Base-by-base conservation (phyloP, 2,113 vertebrate species). In the Dermatemys mawii region DNA sequence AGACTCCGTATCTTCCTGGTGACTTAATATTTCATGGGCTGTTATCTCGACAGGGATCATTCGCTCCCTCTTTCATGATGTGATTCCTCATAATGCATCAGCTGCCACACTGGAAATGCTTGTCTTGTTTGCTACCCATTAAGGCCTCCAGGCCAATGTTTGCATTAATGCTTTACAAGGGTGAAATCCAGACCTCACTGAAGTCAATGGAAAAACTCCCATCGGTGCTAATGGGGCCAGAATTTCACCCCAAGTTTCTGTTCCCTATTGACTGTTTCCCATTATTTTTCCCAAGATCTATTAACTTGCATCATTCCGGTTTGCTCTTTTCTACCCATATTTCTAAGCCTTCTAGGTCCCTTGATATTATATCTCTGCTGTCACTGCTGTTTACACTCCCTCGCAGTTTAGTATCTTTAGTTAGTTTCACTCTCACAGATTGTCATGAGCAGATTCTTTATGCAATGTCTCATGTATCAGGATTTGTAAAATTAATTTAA, bases 121-220 rank as follows among this genome's bases (percentile, higher is more conserved):
- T 84, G 83, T 84, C 60, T 38, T 93, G 44, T 87, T 94, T 90
- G 41, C 48, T 90, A 93, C 92, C 91, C n/a, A 76, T 84, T 91
- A 87, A 44, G 22, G 29, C 83, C 51, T 49, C 49, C 22, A 51
- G 44, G 54, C 94, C 94, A 83, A 50, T 41, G 94, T 92, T 83
- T 83, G 63, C 83, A 11, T 17, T 81, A 26, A 50, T 86, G 44
- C 55, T 83, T 94, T 84, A 4, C 5, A 54, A 86, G 83, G 55
- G n/a, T 89, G 90, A 16, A 90, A 83, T 92, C 26, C 84, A 70
- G 89, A 13, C 12, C 32, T 41, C 35, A 93, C 83, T 24, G 11
- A 83, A 44, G 4, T 5, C 5, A 67, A 11, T 70, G 83, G 88
- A 89, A 94, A 27, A 93, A 87, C 75, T 90, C 35, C 27, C 14